Percentiles rank a stretch among this genome's conserved stretches.
Evolutionary conservation across 2,888 invertebrate genomes (phyloP).

Genomic region (Cenopis cana): DNA sequence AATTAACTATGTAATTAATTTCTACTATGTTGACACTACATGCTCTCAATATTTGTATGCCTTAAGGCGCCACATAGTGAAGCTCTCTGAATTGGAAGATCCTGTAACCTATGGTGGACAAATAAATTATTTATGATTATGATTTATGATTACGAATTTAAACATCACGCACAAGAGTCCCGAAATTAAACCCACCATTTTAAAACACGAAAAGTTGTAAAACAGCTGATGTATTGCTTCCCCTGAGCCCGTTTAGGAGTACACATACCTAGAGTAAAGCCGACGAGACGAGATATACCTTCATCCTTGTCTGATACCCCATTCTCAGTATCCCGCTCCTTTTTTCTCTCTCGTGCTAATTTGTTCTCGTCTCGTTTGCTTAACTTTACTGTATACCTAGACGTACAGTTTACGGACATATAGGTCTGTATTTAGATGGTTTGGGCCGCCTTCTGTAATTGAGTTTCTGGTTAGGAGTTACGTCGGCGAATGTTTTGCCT

Average conservation of each 20-base stretch:
- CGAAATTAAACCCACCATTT: background rate
- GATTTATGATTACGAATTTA: too few relatives aligned
- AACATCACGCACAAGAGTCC: background rate
- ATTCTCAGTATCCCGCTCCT: too few relatives aligned
- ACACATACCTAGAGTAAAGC: background rate
- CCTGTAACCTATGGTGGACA: too few relatives aligned
- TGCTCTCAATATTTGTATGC: too few relatives aligned
- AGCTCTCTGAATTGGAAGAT: too few relatives aligned
- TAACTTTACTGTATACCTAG: background rate
- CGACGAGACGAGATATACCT: background rate
- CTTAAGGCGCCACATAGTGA: too few relatives aligned
- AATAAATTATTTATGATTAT: too few relatives aligned
- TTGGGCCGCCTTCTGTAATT: constrained; percentile 8
- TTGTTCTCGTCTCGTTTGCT: background rate
- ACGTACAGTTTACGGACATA: too few relatives aligned
- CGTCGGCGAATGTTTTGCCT: constrained; percentile 23
- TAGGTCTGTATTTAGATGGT: background rate
- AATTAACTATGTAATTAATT: too few relatives aligned
- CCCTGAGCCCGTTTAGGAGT: constrained; percentile 5
- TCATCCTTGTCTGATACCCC: too few relatives aligned
- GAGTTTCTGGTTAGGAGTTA: constrained; percentile 1
- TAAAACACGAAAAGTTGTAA: constrained; percentile 18
- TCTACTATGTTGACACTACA: too few relatives aligned
- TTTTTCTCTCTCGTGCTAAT: too few relatives aligned
- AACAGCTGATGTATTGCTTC: constrained; percentile 14